These are phyloP conservation scores for Adoxophyes honmai DNA, from an alignment of 1,140 invertebrate genomes.

Conservation along the genomic window DNA sequence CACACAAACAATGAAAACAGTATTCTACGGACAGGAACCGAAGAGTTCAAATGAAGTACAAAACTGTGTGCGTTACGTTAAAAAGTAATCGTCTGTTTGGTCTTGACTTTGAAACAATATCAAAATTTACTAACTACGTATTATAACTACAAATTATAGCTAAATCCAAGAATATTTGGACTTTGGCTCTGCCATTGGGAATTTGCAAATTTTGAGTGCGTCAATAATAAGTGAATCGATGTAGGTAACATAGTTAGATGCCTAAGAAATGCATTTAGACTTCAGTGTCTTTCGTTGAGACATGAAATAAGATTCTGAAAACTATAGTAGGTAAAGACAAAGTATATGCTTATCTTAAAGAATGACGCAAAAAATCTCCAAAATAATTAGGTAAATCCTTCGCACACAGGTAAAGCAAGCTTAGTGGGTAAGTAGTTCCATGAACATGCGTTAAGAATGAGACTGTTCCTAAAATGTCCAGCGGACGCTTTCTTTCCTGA, in stretches of 20 bases:
- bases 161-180: background rate
- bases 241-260: background rate
- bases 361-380: too few species aligned
- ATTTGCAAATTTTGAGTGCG: slow-evolving; percentile 21
- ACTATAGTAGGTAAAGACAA: too few species aligned
- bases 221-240: slow-evolving; percentile 29
- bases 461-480: too few species aligned
- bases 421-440: too few species aligned
- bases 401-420: too few species aligned
- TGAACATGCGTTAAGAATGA: too few species aligned
- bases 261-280: too few species aligned
- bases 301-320: too few species aligned
- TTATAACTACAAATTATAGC: slow-evolving; percentile 15
- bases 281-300: too few species aligned
- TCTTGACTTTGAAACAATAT: slow-evolving; percentile 10
- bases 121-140: slow-evolving; percentile 4
- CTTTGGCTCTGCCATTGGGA: background rate
- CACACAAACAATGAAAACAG: slow-evolving; percentile 26
- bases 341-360: too few species aligned
- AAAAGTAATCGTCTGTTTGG: background rate
- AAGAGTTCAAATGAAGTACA: background rate
- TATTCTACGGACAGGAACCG: slow-evolving; percentile 22
- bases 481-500: too few species aligned
- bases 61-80: slow-evolving; percentile 6
- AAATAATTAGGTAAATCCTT: too few species aligned